phyloP scores from a whole-genome alignment of 2,888 invertebrate genomes.

The Amphimallon solstitiale region DNA sequence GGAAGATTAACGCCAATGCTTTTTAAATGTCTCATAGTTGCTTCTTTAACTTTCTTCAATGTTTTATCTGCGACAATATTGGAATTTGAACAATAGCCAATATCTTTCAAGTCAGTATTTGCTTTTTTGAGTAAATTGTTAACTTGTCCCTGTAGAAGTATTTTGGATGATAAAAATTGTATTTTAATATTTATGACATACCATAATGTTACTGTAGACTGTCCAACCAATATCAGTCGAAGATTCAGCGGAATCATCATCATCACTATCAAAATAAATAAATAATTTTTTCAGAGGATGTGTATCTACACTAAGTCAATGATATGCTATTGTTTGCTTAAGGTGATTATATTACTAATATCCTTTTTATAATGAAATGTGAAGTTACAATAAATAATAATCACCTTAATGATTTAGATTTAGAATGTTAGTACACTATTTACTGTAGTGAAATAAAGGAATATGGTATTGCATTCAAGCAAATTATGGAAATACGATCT shows the following conservation, averaged over 20 bases:
- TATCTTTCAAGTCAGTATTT: constrained; percentile 20
- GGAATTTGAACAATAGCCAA: not conserved
- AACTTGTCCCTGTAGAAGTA: constrained; percentile 62
- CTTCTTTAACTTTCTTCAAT: constrained; percentile 57
- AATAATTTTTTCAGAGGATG: too few species aligned
- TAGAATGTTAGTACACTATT: too few species aligned
- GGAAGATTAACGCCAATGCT: constrained; percentile 57
- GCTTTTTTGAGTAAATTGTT: constrained; percentile 66
- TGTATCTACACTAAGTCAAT: too few species aligned
- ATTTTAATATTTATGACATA: constrained; percentile 53
- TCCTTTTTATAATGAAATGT: too few species aligned
- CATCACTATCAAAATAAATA: constrained; percentile 60
- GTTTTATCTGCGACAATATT: constrained; percentile 48
- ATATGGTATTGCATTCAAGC: too few species aligned
- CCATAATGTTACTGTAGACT: constrained; percentile 78
- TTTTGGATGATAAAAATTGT: not conserved
- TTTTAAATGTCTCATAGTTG: constrained; percentile 59
- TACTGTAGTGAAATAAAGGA: too few species aligned
- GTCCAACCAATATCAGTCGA: constrained; percentile 74
- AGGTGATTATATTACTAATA: too few species aligned
- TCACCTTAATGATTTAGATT: too few species aligned
- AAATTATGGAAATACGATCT: too few species aligned
- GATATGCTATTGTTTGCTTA: too few species aligned
- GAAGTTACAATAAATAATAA: too few species aligned
- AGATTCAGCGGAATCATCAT: constrained; percentile 57